Conservation (phyloP, 2,113 vertebrate species). For the Dipodomys merriami region DNA sequence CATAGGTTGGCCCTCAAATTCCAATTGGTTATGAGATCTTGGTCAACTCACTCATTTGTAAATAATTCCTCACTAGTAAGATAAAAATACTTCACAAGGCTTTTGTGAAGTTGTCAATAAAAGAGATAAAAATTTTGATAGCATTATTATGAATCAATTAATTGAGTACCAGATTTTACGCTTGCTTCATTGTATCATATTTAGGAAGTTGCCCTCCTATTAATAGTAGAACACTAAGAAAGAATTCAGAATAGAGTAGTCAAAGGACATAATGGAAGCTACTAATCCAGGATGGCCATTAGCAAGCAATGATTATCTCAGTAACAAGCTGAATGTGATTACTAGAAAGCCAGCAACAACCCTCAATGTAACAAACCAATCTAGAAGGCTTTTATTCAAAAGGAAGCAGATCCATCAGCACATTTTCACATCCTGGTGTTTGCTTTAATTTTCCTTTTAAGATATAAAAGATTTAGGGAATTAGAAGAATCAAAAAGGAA, state of each 20-base stretch:
- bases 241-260: conserved; percentile 32
- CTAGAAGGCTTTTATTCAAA: background rate
- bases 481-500: background rate
- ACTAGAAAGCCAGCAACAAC: background rate
- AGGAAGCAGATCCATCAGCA: background rate
- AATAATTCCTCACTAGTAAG: conserved; percentile 14
- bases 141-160: conserved; percentile 1
- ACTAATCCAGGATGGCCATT: background rate
- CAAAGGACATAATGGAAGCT: background rate
- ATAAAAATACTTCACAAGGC: background rate
- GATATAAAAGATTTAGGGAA: background rate
- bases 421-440: conserved; percentile 6
- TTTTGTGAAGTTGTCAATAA: conserved; percentile 10
- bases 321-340: background rate
- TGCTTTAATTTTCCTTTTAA: background rate
- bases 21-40: background rate
- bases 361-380: background rate
- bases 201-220: background rate
- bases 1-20: conserved; percentile 28
- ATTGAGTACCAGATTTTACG: background rate
- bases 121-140: conserved; percentile 23
- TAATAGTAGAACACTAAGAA: background rate
- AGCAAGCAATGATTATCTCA: background rate
- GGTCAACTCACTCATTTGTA: background rate
- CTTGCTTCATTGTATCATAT: background rate